Percentiles rank a stretch among this genome's conserved stretches.
phyloP scores from a whole-genome alignment of 2,797 vertebrate species.

The Dendrocincla fuliginosa region DNA sequence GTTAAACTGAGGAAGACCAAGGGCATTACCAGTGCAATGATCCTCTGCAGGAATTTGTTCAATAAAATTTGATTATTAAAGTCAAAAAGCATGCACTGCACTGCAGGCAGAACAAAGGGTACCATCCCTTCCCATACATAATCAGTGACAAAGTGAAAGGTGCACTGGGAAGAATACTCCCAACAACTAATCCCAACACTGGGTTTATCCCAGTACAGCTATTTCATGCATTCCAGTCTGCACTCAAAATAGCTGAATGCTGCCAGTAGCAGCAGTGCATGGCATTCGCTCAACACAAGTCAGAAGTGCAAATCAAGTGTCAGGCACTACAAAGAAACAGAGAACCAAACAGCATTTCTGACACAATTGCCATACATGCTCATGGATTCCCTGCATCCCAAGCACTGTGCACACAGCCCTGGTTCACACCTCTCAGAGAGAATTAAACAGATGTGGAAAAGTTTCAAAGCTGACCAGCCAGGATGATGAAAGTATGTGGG shows the following conservation, averaged over 20 bases:
- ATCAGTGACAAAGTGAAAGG: not conserved
- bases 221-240: not conserved
- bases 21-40: not conserved
- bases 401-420: not conserved
- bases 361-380: not conserved
- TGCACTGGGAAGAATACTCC: not conserved
- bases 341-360: not conserved
- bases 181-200: not conserved
- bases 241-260: not conserved
- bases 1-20: not conserved
- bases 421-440: not conserved
- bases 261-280: not conserved
- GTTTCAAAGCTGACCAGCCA: not conserved
- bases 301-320: not conserved
- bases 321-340: not conserved
- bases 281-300: not conserved
- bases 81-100: not conserved
- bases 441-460: not conserved
- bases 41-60: not conserved
- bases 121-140: not conserved
- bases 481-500: not conserved
- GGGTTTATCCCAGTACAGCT: not conserved
- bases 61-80: not conserved
- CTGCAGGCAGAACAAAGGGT: not conserved
- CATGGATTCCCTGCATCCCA: accelerated